phyloP scores from a whole-genome alignment of 1,140 invertebrate genomes.

The Drosophila rufa region DNA sequence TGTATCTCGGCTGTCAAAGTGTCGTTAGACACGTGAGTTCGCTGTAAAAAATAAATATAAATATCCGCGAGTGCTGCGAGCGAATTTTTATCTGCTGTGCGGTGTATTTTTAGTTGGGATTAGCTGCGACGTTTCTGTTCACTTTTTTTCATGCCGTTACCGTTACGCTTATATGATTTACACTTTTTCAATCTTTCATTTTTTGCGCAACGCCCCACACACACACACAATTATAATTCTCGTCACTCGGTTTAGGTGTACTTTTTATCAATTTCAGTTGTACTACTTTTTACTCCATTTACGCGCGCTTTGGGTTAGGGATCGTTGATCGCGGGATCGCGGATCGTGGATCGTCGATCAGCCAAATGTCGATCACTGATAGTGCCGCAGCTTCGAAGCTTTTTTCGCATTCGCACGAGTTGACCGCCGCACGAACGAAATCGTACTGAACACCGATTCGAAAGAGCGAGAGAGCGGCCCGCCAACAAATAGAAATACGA shows the following conservation, averaged over 20 bases:
- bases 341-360: slow-evolving; percentile 12
- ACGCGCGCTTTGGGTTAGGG: slow-evolving; percentile 26
- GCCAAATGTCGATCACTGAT: slow-evolving; percentile 36
- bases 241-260: neutral
- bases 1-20: slow-evolving; percentile 35
- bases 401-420: slow-evolving; percentile 42
- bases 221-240: neutral
- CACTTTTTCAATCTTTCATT: slow-evolving; percentile 22
- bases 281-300: slow-evolving; percentile 26
- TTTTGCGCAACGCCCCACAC: slow-evolving; percentile 33
- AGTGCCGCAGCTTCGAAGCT: slow-evolving; percentile 15
- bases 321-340: neutral
- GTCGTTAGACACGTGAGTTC: slow-evolving; percentile 54
- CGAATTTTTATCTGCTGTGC: slow-evolving; percentile 43
- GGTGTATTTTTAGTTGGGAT: slow-evolving; percentile 55
- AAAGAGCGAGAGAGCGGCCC: slow-evolving; percentile 40
- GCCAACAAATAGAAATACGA: slow-evolving; percentile 52
- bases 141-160: slow-evolving; percentile 28
- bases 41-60: slow-evolving; percentile 37
- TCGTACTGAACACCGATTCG: slow-evolving; percentile 53
- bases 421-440: slow-evolving; percentile 67
- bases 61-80: slow-evolving; percentile 16
- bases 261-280: slow-evolving; percentile 21
- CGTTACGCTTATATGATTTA: slow-evolving; percentile 47
- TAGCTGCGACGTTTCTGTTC: slow-evolving; percentile 37